A percentile compares a stretch with the other conserved stretches of the same genome.
These are phyloP conservation scores for Macrosoma leucophasiata DNA, from an alignment of 2,888 invertebrate species.

Conservation along the genomic window DNA sequence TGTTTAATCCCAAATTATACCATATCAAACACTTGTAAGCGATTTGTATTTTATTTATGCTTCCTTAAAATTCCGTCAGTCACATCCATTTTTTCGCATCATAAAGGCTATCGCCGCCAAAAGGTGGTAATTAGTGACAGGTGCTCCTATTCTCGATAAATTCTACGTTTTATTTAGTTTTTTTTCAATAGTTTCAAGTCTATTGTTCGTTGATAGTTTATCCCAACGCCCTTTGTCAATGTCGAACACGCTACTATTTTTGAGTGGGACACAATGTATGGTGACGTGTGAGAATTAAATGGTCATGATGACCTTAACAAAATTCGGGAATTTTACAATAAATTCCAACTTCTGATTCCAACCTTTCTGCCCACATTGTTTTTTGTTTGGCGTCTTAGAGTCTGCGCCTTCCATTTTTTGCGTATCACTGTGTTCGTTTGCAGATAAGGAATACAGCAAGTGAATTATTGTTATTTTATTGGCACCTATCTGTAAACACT, in stretches of 20 bases:
- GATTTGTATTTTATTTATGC: constrained; percentile 18
- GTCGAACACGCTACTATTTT: constrained; percentile 66
- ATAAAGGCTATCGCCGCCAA: constrained; percentile 59
- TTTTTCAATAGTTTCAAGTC: constrained; percentile 42
- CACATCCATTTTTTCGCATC: constrained; percentile 40
- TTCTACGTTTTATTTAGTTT: constrained; percentile 40
- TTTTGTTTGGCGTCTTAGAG: constrained; percentile 55
- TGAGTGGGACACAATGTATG: constrained; percentile 51
- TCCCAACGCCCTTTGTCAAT: constrained; percentile 68
- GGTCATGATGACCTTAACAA: constrained; percentile 62
- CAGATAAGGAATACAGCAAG: too few relatives aligned
- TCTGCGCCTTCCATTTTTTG: constrained; percentile 35
- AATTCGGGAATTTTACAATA: constrained; percentile 39
- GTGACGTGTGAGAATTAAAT: constrained; percentile 59
- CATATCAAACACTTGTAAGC: too few relatives aligned
- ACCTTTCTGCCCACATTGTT: constrained; percentile 30
- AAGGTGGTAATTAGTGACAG: constrained; percentile 74
- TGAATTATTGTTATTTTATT: too few relatives aligned
- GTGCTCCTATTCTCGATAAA: constrained; percentile 63
- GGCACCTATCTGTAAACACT: too few relatives aligned
- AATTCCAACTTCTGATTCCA: constrained; percentile 43
- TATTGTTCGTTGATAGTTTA: constrained; percentile 54
- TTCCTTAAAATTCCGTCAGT: constrained; percentile 26
- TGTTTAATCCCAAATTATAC: too few relatives aligned
- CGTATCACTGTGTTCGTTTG: too few relatives aligned